A percentile compares a stretch with the other conserved stretches of the same genome.
Evolutionary conservation across 2,797 vertebrate species (phyloP).

Genomic region (Sebastes goodei): DNA sequence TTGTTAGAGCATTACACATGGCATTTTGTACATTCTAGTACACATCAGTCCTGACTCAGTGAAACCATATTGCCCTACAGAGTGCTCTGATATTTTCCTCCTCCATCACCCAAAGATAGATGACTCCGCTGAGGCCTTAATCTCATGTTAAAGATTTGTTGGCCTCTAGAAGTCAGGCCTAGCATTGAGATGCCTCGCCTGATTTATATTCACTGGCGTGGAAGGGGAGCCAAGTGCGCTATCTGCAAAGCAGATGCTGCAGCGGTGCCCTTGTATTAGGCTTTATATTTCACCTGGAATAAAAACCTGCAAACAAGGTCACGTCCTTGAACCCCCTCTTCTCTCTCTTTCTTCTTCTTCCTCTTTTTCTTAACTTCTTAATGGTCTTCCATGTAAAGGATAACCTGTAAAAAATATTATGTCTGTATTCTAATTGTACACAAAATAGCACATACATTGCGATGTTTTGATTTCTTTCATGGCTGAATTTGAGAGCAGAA

Average conservation of each 20-base stretch:
- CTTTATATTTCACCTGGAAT: constrained; percentile 71
- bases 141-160: constrained; percentile 81
- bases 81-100: constrained; percentile 68
- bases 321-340: constrained; percentile 48
- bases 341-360: constrained; percentile 6
- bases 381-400: constrained; percentile 1
- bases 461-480: constrained; percentile 43
- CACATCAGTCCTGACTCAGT: constrained; percentile 60
- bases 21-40: constrained; percentile 50
- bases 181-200: constrained; percentile 78
- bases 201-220: constrained; percentile 79
- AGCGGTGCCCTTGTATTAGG: constrained; percentile 67
- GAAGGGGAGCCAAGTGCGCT: constrained; percentile 76
- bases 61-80: constrained; percentile 62
- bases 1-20: constrained; percentile 37
- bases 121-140: constrained; percentile 77
- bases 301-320: constrained; percentile 65
- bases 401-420: constrained; percentile 48
- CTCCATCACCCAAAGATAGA: constrained; percentile 69
- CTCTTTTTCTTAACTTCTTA: constrained; percentile 23
- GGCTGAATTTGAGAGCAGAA: constrained; percentile 45
- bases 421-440: constrained; percentile 53
- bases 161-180: constrained; percentile 74
- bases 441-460: not conserved
- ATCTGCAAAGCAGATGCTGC: constrained; percentile 80